Evolutionary conservation across 2,888 invertebrate genomes (phyloP), one percentile per base, ranked within the genome.

Genomic region (Poecilobothrus nobilitatus): DNA sequence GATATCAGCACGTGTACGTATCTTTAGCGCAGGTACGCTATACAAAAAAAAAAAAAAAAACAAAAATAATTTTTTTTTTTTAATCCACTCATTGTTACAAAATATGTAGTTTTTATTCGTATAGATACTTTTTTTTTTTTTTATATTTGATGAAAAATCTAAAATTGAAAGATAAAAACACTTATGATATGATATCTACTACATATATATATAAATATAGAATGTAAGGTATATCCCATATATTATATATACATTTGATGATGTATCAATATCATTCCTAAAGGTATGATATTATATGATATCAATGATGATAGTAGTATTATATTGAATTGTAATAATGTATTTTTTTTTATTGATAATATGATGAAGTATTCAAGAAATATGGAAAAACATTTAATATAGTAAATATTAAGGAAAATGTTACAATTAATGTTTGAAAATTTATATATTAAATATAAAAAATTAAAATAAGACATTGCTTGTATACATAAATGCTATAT

Each of bases 141-240:
- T 44, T 44, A 10, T 44, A 10, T 12, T 44, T 6, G 44, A 63
- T 63, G 20, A 63, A 63, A 21, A 63, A 63, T 27, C 27, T 9
- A 27, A 63, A 63, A 27, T 63, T 27, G 2, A 63, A 27, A 21
- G 61, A 65, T 69, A 66, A 66, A 71, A 44, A 12, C 6, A 68
- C 68, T 68, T n/a, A n/a, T n/a, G n/a, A n/a, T n/a, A n/a, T n/a
- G n/a, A n/a, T n/a, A n/a, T n/a, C n/a, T n/a, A n/a, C n/a, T n/a
- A n/a, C n/a, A n/a, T n/a, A n/a, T 70, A 71, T 68, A 69, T 66
- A 67, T 71, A 71, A 27, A 27, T 27, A 27, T 27, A 27, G 27
- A 27, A 71, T 68, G 68, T 72, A 68, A 66, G 70, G 27, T 27
- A 27, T 27, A 27, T 5, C n/a, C n/a, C n/a, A n/a, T n/a, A n/a